Percentiles rank a stretch among this genome's conserved stretches.
phyloP scores from a whole-genome alignment of 2,888 invertebrate genomes.

The Drosophila mayaguana region DNA sequence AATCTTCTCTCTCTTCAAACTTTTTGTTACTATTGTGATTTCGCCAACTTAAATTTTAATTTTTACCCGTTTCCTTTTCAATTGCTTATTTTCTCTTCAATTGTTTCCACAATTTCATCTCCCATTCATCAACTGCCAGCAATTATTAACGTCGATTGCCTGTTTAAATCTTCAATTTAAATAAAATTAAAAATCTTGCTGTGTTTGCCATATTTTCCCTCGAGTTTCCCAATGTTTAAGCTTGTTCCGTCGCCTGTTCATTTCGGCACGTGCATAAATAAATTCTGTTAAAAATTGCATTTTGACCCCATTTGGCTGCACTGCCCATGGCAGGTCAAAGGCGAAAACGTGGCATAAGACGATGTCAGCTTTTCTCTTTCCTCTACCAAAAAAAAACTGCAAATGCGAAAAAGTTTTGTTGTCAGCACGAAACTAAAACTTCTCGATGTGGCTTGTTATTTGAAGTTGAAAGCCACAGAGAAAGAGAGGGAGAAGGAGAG shows the following conservation, averaged over 20 bases:
- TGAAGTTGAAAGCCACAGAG: not conserved
- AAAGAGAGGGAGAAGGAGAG: not conserved
- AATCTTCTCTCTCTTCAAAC: not conserved
- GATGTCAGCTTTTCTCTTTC: slow-evolving; percentile 19
- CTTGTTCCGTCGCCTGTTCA: slow-evolving; percentile 9
- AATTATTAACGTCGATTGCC: not conserved
- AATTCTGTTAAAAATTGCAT: slow-evolving; percentile 42
- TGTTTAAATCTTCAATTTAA: not conserved
- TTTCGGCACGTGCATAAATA: slow-evolving; percentile 56
- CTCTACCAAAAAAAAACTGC: not conserved
- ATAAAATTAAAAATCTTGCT: not conserved
- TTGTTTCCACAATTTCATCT: not conserved
- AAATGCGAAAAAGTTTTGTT: slow-evolving; percentile 32
- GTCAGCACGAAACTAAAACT: slow-evolving; percentile 38
- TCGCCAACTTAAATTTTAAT: not conserved
- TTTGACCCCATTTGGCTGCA: slow-evolving; percentile 45
- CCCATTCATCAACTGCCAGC: too few relatives aligned
- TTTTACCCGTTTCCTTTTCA: not conserved
- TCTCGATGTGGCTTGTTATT: slow-evolving; percentile 24
- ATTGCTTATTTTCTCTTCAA: not conserved
- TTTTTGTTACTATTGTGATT: too few relatives aligned
- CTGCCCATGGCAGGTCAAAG: slow-evolving; percentile 45
- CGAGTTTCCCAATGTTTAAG: not conserved
- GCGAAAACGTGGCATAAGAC: slow-evolving; percentile 22
- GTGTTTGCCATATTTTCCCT: slow-evolving; percentile 10